A percentile compares a stretch with the other conserved stretches of the same genome.
Evolutionary conservation across 2,113 vertebrate species (phyloP).

Genomic region (Picathartes gymnocephalus): DNA sequence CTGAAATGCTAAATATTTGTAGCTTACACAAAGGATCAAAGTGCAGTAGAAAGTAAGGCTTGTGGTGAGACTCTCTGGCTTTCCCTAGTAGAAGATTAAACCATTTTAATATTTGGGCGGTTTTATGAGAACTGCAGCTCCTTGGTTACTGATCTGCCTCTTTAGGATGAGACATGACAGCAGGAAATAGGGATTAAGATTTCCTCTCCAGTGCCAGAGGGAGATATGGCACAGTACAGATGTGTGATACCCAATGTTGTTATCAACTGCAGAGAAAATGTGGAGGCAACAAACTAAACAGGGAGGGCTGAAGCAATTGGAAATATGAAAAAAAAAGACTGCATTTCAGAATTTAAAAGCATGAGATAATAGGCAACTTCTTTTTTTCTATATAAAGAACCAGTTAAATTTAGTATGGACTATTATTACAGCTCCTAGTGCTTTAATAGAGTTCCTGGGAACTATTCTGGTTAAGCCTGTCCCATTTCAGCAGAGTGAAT

Average conservation of each 20-base stretch:
- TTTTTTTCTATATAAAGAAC: neutral
- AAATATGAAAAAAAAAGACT: neutral
- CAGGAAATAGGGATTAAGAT: neutral
- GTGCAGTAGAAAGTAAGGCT: neutral
- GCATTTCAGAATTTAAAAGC: neutral
- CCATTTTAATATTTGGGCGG: neutral
- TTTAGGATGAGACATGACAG: neutral
- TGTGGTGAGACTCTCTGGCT: neutral
- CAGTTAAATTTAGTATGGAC: neutral
- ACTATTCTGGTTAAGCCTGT: neutral
- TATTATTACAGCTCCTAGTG: neutral
- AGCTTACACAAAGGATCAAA: constrained; percentile 3
- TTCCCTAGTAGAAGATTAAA: constrained; percentile 31
- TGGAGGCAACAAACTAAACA: neutral
- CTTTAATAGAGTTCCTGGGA: neutral
- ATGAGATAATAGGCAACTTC: neutral
- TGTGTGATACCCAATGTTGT: neutral
- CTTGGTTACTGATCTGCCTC: constrained; percentile 8
- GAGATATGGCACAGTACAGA: neutral
- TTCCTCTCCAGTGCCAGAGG: neutral
- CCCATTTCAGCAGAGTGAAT: neutral
- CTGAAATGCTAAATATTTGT: neutral
- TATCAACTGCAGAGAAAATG: neutral
- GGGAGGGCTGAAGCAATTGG: neutral
- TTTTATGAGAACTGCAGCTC: neutral